A percentile compares a stretch with the other conserved stretches of the same genome.
phyloP scores from a whole-genome alignment of 2,113 vertebrate genomes.

The Anseranas semipalmata region DNA sequence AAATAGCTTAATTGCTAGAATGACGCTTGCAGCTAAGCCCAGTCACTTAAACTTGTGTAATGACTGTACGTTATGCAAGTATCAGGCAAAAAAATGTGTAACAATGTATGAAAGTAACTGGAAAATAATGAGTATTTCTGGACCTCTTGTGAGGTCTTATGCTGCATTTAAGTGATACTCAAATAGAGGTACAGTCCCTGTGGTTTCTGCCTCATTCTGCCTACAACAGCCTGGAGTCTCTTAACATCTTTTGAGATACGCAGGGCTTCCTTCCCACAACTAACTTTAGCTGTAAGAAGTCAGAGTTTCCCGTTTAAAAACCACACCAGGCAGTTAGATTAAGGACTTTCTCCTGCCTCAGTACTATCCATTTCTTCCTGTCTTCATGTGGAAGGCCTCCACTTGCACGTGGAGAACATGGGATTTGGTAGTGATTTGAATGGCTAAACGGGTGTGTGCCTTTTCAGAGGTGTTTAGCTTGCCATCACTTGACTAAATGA shows the following conservation, averaged over 20 bases:
- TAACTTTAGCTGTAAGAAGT: accelerated
- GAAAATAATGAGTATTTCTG: not conserved
- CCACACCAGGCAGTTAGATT: not conserved
- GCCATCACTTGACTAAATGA: not conserved
- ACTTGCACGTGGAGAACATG: accelerated
- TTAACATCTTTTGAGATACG: not conserved
- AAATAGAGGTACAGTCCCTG: not conserved
- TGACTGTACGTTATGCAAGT: not conserved
- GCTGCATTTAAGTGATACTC: not conserved
- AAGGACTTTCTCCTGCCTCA: not conserved
- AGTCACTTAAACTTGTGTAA: not conserved
- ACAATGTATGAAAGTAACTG: not conserved
- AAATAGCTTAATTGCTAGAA: constrained; percentile 45
- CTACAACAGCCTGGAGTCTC: not conserved
- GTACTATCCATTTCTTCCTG: not conserved
- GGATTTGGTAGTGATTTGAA: not conserved
- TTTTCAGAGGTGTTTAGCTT: not conserved
- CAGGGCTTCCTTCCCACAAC: not conserved
- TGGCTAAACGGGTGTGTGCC: not conserved
- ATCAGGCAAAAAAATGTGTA: not conserved
- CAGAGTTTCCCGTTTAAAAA: not conserved
- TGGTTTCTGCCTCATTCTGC: not conserved
- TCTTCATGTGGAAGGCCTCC: not conserved
- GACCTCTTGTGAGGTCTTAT: not conserved
- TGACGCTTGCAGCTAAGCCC: not conserved